phyloP scores from a whole-genome alignment of 2,888 invertebrate genomes.

The Amphipoea oculea region DNA sequence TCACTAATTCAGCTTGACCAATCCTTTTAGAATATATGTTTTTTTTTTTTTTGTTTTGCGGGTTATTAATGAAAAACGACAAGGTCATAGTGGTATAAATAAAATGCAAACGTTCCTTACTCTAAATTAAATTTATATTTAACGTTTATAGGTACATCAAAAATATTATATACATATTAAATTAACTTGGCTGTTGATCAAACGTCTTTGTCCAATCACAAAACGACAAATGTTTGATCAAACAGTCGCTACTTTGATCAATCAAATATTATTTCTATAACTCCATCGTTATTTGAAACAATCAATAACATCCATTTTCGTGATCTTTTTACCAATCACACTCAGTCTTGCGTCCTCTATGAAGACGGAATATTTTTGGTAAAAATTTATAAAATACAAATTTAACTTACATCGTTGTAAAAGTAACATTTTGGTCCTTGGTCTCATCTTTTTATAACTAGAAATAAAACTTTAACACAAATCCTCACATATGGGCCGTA shows the following conservation, averaged over 20 bases:
- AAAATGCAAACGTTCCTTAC: slow-evolving; percentile 64
- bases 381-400: slow-evolving; percentile 58
- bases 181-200: slow-evolving; percentile 47
- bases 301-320: slow-evolving; percentile 48
- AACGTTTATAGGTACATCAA: slow-evolving; percentile 61
- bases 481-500: neutral
- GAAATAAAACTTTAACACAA: slow-evolving; percentile 44
- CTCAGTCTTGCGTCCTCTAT: slow-evolving; percentile 84
- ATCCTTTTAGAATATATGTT: too few species aligned
- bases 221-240: slow-evolving; percentile 49
- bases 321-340: slow-evolving; percentile 65
- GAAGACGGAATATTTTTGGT: slow-evolving; percentile 75
- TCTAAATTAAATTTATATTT: slow-evolving; percentile 68
- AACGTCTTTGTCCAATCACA: slow-evolving; percentile 38
- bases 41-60: neutral
- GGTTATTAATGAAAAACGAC: neutral
- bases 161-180: slow-evolving; percentile 68
- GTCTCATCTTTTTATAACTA: slow-evolving; percentile 21
- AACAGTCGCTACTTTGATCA: slow-evolving; percentile 48
- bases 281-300: slow-evolving; percentile 43
- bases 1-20: neutral
- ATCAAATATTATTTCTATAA: slow-evolving; percentile 42
- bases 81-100: slow-evolving; percentile 40
- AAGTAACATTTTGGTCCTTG: slow-evolving; percentile 37
- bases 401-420: slow-evolving; percentile 44